Conservation (phyloP, 2,888 invertebrate species). For the Heliconius cydno region DNA sequence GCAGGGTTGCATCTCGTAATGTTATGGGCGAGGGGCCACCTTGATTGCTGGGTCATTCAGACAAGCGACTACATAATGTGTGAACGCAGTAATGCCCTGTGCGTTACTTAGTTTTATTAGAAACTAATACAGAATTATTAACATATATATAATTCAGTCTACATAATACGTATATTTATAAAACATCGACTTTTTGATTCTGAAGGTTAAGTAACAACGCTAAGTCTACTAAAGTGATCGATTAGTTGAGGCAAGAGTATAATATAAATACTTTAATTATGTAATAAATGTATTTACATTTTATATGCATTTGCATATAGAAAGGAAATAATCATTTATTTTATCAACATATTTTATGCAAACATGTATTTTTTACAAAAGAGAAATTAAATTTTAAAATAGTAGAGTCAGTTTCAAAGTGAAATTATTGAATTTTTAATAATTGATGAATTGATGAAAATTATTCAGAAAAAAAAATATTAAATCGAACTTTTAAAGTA, state of each 20-base stretch:
- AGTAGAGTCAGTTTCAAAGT: slow-evolving; percentile 38
- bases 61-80: slow-evolving; percentile 45
- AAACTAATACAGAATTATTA: neutral
- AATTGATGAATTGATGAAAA: too few relatives aligned
- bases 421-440: slow-evolving; percentile 36
- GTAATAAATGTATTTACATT: neutral
- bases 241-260: neutral
- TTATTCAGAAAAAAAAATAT: slow-evolving; percentile 49
- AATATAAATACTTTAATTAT: neutral
- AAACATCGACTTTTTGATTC: neutral
- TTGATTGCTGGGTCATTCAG: slow-evolving; percentile 66
- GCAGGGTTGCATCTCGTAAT: slow-evolving; percentile 75
- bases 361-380: too few relatives aligned
- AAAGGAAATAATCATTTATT: neutral
- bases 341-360: neutral
- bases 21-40: slow-evolving; percentile 74
- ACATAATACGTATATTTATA: neutral
- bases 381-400: slow-evolving; percentile 5
- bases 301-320: neutral
- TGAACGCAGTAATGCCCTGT: slow-evolving; percentile 6
- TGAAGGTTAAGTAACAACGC: neutral
- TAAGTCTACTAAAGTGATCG: neutral
- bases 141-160: neutral
- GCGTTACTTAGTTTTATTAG: neutral
- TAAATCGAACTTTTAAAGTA: slow-evolving; percentile 57